phyloP scores from a whole-genome alignment of 2,888 invertebrate genomes.

The Acanthococcus lagerstroemiae region DNA sequence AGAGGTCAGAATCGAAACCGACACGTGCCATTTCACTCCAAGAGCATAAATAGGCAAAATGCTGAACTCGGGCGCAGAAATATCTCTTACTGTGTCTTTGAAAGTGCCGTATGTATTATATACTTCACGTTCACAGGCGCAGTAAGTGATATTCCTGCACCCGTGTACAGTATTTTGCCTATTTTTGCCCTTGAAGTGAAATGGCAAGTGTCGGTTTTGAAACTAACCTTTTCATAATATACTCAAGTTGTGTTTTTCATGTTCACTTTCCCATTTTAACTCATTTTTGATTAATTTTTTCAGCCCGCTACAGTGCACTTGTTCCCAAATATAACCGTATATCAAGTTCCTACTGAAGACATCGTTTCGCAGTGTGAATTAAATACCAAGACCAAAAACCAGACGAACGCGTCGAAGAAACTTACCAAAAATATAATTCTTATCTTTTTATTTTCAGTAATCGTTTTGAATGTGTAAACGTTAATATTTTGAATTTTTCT shows the following conservation, averaged over 20 bases:
- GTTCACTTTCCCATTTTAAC: conserved; percentile 5
- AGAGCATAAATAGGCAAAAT: too few species aligned
- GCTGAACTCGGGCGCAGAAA: too few species aligned
- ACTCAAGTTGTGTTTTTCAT: neutral
- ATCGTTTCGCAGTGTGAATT: neutral
- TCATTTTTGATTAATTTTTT: neutral
- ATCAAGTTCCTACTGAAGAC: conserved; percentile 15
- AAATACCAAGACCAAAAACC: neutral
- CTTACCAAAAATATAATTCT: neutral
- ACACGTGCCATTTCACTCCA: too few species aligned
- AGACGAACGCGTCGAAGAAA: neutral
- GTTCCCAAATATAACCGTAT: neutral
- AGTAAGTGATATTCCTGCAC: too few species aligned
- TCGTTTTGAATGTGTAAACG: neutral
- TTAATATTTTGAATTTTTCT: neutral
- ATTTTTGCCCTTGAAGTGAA: too few species aligned
- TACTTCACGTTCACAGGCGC: too few species aligned
- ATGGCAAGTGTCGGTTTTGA: too few species aligned
- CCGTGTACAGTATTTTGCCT: too few species aligned
- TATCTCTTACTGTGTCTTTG: too few species aligned
- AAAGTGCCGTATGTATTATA: too few species aligned
- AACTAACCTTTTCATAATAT: too few species aligned
- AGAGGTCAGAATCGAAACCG: too few species aligned
- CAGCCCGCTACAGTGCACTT: neutral
- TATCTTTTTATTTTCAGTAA: neutral